Percentiles rank a stretch among this genome's conserved stretches.
Conservation (phyloP, 2,888 invertebrate genomes). For the Phyllotreta cruciferae region DNA sequence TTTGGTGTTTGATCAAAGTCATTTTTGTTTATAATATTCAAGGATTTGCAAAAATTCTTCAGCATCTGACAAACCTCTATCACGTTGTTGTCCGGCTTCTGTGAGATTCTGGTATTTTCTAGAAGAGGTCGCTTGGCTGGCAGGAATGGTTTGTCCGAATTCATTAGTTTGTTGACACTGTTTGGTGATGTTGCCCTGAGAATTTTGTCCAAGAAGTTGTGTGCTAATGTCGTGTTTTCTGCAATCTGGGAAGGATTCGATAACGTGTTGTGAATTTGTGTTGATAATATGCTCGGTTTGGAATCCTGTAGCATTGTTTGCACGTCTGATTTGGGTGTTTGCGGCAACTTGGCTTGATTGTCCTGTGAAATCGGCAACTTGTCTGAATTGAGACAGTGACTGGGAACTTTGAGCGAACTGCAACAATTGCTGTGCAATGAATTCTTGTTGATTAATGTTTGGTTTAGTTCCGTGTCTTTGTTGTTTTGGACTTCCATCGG, state of each 20-base stretch:
- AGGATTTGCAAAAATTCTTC: conserved; percentile 29
- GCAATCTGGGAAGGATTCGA: not conserved
- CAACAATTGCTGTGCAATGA: conserved; percentile 33
- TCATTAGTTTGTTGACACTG: conserved; percentile 27
- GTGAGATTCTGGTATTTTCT: conserved; percentile 18
- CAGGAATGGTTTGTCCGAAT: conserved; percentile 15
- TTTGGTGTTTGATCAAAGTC: not conserved
- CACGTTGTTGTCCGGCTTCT: conserved; percentile 20
- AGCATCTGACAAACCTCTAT: conserved; percentile 25
- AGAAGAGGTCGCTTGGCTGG: conserved; percentile 6
- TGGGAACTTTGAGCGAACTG: conserved; percentile 36
- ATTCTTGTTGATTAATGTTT: conserved; percentile 23
- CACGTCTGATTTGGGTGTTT: conserved; percentile 12
- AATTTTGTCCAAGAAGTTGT: conserved; percentile 16
- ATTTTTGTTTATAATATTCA: conserved; percentile 30
- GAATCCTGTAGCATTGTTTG: conserved; percentile 6
- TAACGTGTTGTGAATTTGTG: conserved; percentile 16
- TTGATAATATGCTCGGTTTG: conserved; percentile 17
- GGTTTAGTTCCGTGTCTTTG: conserved; percentile 17
- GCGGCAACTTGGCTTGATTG: conserved; percentile 17
- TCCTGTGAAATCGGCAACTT: conserved; percentile 22
- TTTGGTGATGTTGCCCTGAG: conserved; percentile 11
- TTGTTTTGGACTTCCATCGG: conserved; percentile 9
- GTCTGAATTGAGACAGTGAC: conserved; percentile 33
- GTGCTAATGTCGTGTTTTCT: conserved; percentile 4